Evolutionary conservation across 2,113 vertebrate genomes (phyloP).

Genomic region (Notothenia coriiceps): DNA sequence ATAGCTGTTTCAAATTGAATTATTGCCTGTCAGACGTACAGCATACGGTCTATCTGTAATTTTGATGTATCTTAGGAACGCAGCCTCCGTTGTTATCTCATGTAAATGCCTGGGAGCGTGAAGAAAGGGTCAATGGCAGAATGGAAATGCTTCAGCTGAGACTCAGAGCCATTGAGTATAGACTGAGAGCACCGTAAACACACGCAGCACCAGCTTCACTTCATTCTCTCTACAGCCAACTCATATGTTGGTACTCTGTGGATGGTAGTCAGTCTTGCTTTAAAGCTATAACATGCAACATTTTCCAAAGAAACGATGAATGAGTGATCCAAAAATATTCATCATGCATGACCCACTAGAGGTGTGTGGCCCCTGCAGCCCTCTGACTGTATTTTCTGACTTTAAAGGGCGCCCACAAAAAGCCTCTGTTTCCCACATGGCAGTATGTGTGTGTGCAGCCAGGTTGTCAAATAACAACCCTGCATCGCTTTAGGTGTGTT

Average conservation of each 20-base stretch:
- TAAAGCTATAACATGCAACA: not conserved
- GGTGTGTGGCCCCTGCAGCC: no score
- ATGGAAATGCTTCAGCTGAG: conserved; percentile 60
- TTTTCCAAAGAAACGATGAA: no score
- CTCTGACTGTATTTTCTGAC: no score
- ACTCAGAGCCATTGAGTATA: conserved; percentile 10
- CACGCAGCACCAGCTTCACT: conserved; percentile 31
- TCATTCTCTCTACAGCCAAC: conserved; percentile 16
- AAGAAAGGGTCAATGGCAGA: conserved; percentile 68
- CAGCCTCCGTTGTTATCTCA: conserved; percentile 64
- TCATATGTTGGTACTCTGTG: not conserved
- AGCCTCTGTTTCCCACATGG: no score
- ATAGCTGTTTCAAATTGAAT: conserved; percentile 75
- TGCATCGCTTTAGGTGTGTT: no score
- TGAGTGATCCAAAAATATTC: no score
- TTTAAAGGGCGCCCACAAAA: no score
- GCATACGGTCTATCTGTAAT: conserved; percentile 57
- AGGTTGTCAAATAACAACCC: no score
- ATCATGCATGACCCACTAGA: no score
- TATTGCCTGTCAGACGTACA: conserved; percentile 66
- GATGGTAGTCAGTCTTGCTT: not conserved
- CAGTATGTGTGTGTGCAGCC: no score
- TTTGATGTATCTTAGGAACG: conserved; percentile 69
- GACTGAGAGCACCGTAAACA: conserved; percentile 43
- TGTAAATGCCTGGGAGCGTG: conserved; percentile 65